phyloP scores from a whole-genome alignment of 2,888 invertebrate genomes.

The Calameuta pallipes region DNA sequence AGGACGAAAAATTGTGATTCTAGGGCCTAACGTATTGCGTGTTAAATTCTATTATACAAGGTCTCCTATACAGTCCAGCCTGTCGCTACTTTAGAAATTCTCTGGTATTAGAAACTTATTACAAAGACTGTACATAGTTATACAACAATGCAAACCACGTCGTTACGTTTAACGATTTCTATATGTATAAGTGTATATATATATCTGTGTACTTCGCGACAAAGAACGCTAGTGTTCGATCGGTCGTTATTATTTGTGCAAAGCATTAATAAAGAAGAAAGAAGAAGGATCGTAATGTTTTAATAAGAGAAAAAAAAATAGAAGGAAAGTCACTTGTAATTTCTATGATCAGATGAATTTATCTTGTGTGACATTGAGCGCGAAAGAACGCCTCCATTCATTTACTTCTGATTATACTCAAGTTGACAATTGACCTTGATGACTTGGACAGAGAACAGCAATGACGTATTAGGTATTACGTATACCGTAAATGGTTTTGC shows the following conservation, averaged over 20 bases:
- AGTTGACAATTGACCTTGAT: background rate
- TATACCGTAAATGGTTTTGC: background rate
- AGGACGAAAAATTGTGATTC: background rate
- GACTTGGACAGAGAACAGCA: background rate
- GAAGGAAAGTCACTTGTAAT: background rate
- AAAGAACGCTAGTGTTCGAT: background rate
- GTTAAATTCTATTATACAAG: background rate
- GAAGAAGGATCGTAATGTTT: background rate
- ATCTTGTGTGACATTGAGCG: background rate
- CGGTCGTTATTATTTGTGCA: background rate
- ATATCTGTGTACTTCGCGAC: background rate
- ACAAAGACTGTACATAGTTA: slow-evolving; percentile 8
- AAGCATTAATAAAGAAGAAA: background rate
- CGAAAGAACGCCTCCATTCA: background rate
- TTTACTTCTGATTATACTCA: background rate
- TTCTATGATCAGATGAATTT: background rate
- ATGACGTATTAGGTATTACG: background rate
- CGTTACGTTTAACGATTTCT: background rate
- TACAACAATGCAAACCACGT: background rate
- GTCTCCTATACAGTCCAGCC: background rate
- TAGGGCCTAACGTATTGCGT: background rate
- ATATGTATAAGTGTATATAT: background rate
- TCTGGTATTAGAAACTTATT: slow-evolving; percentile 1
- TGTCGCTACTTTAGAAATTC: background rate
- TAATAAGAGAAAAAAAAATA: background rate